Conservation (phyloP, 2,797 vertebrate genomes). For the Natrix natrix region DNA sequence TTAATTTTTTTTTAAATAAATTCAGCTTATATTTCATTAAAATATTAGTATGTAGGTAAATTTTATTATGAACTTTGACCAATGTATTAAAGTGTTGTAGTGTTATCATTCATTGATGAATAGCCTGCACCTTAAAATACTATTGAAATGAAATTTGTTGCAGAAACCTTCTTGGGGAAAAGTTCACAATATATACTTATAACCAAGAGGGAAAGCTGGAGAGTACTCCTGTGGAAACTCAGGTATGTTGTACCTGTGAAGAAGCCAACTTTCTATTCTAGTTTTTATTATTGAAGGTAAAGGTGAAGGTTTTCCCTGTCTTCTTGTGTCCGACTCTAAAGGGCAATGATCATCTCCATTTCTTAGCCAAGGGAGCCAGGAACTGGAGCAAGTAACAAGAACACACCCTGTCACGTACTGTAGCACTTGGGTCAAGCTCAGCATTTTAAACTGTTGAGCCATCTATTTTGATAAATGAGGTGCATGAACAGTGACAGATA, state of each 20-base stretch:
- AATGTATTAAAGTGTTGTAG: neutral
- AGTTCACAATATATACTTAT: slow-evolving; percentile 74
- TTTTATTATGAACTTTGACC: neutral
- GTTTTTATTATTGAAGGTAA: neutral
- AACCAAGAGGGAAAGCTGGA: slow-evolving; percentile 60
- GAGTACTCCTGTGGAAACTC: slow-evolving; percentile 50
- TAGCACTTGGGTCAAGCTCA: neutral
- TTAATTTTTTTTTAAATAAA: neutral
- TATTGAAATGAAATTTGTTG: slow-evolving; percentile 13
- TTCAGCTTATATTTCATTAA: neutral
- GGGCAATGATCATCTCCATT: neutral
- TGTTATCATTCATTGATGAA: neutral
- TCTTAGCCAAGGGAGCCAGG: neutral
- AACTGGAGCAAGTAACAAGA: neutral
- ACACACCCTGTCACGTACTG: too few species aligned
- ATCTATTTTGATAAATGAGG: neutral
- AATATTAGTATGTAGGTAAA: neutral
- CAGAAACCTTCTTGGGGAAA: slow-evolving; percentile 81
- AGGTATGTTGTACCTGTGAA: slow-evolving; percentile 57
- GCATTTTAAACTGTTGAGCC: neutral
- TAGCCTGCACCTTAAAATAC: neutral
- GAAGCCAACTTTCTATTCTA: neutral
- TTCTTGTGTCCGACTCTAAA: neutral
- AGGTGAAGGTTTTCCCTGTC: neutral
- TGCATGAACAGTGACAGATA: neutral